Base-by-base conservation (phyloP, 2,113 vertebrate species). In the Pandion haliaetus region DNA sequence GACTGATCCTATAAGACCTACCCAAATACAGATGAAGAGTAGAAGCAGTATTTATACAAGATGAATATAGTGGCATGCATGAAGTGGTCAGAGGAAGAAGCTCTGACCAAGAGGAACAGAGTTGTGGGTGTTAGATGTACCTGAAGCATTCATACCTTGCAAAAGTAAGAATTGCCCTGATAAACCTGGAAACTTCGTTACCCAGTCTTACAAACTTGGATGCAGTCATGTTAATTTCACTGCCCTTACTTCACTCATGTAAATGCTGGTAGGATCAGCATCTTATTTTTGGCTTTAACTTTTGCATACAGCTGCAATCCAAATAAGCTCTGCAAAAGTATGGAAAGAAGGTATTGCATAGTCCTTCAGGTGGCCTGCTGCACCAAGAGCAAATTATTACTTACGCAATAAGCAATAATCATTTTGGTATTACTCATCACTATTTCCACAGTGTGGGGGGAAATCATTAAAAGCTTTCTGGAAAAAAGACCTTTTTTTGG, bases 381-480 rank as follows among this genome's bases (percentile, higher is more conserved):
- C 63, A 74, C 4, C 14, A 45, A 45, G 24, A 63, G 8, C 14
- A 47, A 82, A 72, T 82, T 63, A 84, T 32, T 70, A 78, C n/a
- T 74, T 58, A 58, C 1, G 11, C 21, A 66, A 58, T 49, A 71
- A 62, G 8, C 31, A 93, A 59, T 58, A 45, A 87, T 55, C 3
- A 38, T 82, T 91, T 76, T 66, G 38, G 12, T 76, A 36, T 69
- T 82, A 84, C n/a, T 82, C 49, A 87, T 54, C 38, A 29, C 19
- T 79, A 25, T 62, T 96, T 79, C 45, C 32, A 65, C 8, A 6
- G 17, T 13, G 5, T 40, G 15, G 11, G 29, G 28, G 16, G 31
- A 90, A 94, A 95, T 63, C 13, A 47, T 70, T 66, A 73, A 78
- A 83, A 93, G 11, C 26, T 71, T 91, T 76, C 62, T 76, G 62